These are phyloP conservation scores for Auanema freiburgensis DNA, from an alignment of 2,888 invertebrate genomes.

Conservation along the genomic window DNA sequence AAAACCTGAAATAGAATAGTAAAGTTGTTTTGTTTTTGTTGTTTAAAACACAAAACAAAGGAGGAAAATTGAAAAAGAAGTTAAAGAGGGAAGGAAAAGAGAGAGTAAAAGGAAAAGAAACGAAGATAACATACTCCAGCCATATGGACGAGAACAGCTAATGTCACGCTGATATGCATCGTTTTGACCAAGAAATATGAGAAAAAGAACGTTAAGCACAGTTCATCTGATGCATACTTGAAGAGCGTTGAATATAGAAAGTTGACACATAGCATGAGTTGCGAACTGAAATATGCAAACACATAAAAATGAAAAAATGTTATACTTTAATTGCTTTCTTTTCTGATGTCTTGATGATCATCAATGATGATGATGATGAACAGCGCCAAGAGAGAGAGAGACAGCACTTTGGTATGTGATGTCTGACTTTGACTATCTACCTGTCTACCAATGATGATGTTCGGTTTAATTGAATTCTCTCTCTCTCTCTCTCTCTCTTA, in stretches of 20 bases:
- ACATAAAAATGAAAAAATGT: constrained; percentile 1
- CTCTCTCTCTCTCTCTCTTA: too few relatives aligned
- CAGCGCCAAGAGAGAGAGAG: too few relatives aligned
- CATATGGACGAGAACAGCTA: constrained; percentile 60
- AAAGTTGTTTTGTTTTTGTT: background rate
- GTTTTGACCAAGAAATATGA: constrained; percentile 41
- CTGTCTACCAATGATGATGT: too few relatives aligned
- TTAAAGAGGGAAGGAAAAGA: background rate
- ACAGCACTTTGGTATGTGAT: too few relatives aligned
- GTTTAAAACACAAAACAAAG: background rate
- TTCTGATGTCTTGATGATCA: background rate
- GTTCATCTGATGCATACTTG: constrained; percentile 55
- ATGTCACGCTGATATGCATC: constrained; percentile 52
- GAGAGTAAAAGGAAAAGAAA: background rate
- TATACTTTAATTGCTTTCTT: background rate
- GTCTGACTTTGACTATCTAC: too few relatives aligned
- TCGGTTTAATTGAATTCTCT: constrained; percentile 9
- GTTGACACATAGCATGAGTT: constrained; percentile 55
- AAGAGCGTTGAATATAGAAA: constrained; percentile 59
- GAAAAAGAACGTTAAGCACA: constrained; percentile 52
- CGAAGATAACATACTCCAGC: constrained; percentile 33
- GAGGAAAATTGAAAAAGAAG: background rate
- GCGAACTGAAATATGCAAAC: constrained; percentile 47
- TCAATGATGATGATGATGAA: too few relatives aligned
- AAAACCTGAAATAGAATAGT: constrained; percentile 41